Percentiles rank a stretch among this genome's conserved stretches.
phyloP scores from a whole-genome alignment of 1,140 invertebrate genomes.

The Papilio xuthus region DNA sequence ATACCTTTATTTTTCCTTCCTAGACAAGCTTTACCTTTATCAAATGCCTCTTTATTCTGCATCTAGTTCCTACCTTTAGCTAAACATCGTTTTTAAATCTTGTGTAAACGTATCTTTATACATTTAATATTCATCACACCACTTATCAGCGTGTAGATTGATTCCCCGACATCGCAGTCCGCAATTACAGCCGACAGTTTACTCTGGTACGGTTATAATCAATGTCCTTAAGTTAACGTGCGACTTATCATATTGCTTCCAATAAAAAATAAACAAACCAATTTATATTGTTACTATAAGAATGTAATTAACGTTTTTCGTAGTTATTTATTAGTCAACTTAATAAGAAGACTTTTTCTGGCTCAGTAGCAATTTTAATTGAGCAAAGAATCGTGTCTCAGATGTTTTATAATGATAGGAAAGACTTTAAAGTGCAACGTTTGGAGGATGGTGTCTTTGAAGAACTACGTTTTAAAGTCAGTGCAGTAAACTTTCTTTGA shows the following conservation, averaged over 20 bases:
- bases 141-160: conserved; percentile 17
- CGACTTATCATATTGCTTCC: too few relatives aligned
- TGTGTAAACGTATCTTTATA: conserved; percentile 8
- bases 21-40: neutral
- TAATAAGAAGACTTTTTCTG: too few relatives aligned
- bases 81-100: neutral
- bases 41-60: neutral
- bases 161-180: conserved; percentile 6
- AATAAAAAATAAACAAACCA: too few relatives aligned
- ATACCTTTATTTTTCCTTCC: neutral
- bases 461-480: too few relatives aligned
- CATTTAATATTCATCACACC: neutral
- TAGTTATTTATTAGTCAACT: too few relatives aligned
- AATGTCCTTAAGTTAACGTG: neutral
- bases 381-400: too few relatives aligned
- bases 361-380: too few relatives aligned
- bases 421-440: too few relatives aligned
- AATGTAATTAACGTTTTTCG: too few relatives aligned
- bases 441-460: too few relatives aligned
- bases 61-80: neutral
- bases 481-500: neutral
- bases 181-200: conserved; percentile 7
- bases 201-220: neutral
- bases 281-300: too few relatives aligned
- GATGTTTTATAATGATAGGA: too few relatives aligned